phyloP scores from a whole-genome alignment of 2,113 vertebrate genomes.

The Grantiella picta region DNA sequence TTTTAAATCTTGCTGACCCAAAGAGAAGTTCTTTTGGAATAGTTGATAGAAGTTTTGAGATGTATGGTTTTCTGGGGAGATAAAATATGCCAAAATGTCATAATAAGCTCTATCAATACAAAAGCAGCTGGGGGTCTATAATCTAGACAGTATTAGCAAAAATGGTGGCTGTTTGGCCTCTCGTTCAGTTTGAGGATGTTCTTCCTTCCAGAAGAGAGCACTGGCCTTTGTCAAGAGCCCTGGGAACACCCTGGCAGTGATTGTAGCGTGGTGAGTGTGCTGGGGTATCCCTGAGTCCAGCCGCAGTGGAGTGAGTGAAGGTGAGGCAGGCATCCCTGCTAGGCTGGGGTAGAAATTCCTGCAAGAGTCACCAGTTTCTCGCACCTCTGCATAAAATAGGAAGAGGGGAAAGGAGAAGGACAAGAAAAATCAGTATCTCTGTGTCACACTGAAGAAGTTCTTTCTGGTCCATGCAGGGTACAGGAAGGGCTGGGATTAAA shows the following conservation, averaged over 20 bases:
- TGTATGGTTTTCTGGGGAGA: not conserved
- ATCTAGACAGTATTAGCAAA: not conserved
- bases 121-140: not conserved
- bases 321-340: not conserved
- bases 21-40: not conserved
- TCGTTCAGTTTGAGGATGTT: rapidly evolving
- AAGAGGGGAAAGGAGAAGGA: not conserved
- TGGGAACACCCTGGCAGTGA: not conserved
- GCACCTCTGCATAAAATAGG: not conserved
- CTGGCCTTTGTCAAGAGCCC: not conserved
- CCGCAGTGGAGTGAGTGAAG: not conserved
- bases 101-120: not conserved
- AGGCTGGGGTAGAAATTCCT: not conserved
- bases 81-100: not conserved
- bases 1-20: not conserved
- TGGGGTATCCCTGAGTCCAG: not conserved
- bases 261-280: not conserved
- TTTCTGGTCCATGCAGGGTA: not conserved
- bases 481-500: not conserved
- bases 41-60: not conserved
- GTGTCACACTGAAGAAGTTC: not conserved
- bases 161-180: not conserved
- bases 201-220: not conserved
- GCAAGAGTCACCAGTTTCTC: not conserved
- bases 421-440: not conserved